Evolutionary conservation across 2,797 vertebrate genomes (phyloP).

Genomic region (Valencia hispanica): DNA sequence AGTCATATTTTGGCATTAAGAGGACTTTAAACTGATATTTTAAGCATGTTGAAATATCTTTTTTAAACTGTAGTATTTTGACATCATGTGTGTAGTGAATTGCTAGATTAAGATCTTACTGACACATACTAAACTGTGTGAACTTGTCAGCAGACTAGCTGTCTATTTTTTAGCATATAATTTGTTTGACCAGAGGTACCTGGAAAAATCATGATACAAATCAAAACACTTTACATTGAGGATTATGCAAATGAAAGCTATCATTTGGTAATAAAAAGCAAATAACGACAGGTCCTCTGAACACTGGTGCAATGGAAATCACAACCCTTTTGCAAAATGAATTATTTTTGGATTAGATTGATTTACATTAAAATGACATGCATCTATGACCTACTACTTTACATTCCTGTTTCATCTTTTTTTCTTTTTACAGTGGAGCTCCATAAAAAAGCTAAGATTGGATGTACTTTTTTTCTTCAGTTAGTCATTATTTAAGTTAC

Average conservation of each 20-base stretch:
- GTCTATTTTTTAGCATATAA: not conserved
- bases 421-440: not conserved
- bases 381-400: not conserved
- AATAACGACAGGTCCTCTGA: not conserved
- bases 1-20: too few species aligned
- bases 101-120: not conserved
- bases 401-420: not conserved
- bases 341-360: not conserved
- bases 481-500: not conserved
- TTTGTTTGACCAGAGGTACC: not conserved
- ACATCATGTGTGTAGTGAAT: not conserved
- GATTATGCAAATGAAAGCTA: not conserved
- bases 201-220: too few species aligned
- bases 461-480: not conserved
- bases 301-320: not conserved
- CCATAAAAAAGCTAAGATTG: not conserved
- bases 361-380: not conserved
- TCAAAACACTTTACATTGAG: too few species aligned
- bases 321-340: not conserved
- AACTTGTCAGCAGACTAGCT: not conserved
- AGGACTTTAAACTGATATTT: too few species aligned
- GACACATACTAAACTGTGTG: not conserved
- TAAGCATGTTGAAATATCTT: too few species aligned
- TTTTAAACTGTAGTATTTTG: too few species aligned
- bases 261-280: not conserved